Evolutionary conservation across 2,113 vertebrate species (phyloP).

Genomic region (Cichladusa arquata): DNA sequence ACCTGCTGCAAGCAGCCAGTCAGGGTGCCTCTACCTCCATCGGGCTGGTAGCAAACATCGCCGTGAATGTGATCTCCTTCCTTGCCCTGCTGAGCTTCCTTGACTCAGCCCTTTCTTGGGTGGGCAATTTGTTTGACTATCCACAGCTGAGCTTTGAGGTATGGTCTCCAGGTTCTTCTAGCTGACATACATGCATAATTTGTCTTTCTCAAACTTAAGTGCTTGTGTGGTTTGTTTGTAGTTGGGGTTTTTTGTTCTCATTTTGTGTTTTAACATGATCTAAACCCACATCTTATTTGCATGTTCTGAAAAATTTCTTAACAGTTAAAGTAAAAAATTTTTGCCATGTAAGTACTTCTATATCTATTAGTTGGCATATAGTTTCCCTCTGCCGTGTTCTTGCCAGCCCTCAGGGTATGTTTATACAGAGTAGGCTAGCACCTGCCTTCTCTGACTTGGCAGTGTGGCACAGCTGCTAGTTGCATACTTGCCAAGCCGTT

Average conservation of each 20-base stretch:
- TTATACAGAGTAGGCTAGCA: neutral
- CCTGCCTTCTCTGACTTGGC: neutral
- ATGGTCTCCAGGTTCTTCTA: neutral
- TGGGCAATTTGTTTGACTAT: constrained; percentile 83
- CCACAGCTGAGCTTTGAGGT: constrained; percentile 88
- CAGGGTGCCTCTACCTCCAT: constrained; percentile 80
- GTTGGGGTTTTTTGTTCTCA: neutral
- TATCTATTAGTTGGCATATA: neutral
- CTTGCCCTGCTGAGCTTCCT: constrained; percentile 82
- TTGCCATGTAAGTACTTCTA: neutral
- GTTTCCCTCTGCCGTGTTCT: neutral
- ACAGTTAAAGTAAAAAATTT: neutral
- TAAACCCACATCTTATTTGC: neutral
- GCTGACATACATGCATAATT: neutral
- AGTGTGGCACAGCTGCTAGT: neutral
- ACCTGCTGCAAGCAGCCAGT: constrained; percentile 82
- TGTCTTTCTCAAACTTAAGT: neutral
- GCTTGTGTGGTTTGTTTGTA: neutral
- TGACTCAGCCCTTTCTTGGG: constrained; percentile 81
- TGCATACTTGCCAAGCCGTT: neutral
- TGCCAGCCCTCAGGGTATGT: neutral
- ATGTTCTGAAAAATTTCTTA: neutral
- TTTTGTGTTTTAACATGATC: neutral
- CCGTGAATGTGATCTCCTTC: constrained; percentile 82
- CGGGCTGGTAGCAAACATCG: constrained; percentile 76